A percentile compares a stretch with the other conserved stretches of the same genome.
These are phyloP conservation scores for Ormyrus pomaceus DNA, from an alignment of 2,888 invertebrate genomes.

Conservation along the genomic window DNA sequence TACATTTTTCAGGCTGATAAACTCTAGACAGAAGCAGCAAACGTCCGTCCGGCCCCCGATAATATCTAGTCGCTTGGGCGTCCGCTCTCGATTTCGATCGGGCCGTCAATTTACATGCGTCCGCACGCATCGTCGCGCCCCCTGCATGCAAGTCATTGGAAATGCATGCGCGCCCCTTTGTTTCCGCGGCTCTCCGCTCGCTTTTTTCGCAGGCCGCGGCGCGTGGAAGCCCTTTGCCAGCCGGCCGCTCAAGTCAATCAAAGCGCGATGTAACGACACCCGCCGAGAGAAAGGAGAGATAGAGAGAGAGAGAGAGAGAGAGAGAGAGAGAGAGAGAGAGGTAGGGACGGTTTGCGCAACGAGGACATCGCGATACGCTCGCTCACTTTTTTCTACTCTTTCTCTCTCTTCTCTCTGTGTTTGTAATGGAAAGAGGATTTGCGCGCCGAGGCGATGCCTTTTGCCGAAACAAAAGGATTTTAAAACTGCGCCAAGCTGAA, in stretches of 20 bases:
- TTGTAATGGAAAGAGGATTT: no score
- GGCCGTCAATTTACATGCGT: conserved; percentile 35
- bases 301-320: no score
- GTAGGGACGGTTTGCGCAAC: no score
- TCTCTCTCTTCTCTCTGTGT: no score
- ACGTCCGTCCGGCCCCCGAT: background rate
- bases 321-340: no score
- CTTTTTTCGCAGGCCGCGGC: background rate
- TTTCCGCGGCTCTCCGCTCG: background rate
- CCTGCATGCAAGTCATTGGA: conserved; percentile 49
- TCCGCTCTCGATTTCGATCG: conserved; percentile 24
- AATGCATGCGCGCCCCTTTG: conserved; percentile 24
- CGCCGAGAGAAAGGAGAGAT: background rate
- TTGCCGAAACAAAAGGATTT: no score
- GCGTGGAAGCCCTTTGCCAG: background rate
- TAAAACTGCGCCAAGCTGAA: no score
- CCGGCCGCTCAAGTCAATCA: background rate
- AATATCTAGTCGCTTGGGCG: conserved; percentile 22
- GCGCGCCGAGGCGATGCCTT: no score
- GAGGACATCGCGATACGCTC: no score
- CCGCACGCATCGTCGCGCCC: conserved; percentile 44
- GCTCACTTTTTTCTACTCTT: no score
- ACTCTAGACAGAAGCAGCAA: background rate
- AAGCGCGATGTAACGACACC: background rate
- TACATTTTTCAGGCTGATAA: background rate